Evolutionary conservation across 2,888 invertebrate species (phyloP), one percentile per base, ranked within the genome.

Genomic region (Leptinotarsa tumamoca): DNA sequence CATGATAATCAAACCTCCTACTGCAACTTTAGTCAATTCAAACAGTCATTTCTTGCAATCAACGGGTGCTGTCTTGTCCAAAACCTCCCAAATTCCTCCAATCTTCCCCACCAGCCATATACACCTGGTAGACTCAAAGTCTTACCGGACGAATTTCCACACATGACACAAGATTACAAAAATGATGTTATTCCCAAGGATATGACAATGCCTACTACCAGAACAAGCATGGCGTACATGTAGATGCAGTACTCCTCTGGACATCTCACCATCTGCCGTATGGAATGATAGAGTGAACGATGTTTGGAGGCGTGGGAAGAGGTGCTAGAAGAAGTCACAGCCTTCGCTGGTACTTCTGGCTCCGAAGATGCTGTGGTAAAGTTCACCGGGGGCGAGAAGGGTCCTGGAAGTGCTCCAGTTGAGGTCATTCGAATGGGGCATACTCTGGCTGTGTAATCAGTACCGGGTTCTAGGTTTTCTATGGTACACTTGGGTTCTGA

Each of bases 361-460:
- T 88, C 89, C 67, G 84, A 84, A 74, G 87, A 85, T 80, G 86
- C 81, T 67, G 90, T 92, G 70, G 90, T 89, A 86, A 94, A 91
- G 73, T 91, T 91, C 82, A 92, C 88, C 69, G 91, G 88, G 72
- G 92, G 91, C 80, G 95, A 95, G 89, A 92, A 94, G 78, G 94
- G 92, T 77, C 96, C 94, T 76, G 91, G 88, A 81, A 95, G 90
- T 83, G 91, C 91, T 58, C 91, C 91, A 71, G 89, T 89, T 82
- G 91, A 90, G 73, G 92, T 91, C 71, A 89, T 89, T 68, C 96
- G 92, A 83, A 96, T 92, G 49, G 94, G 93, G 89, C 94, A 94
- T 79, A 96, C 95, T 73, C 96, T 92, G 83, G 94, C 92, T 83
- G 90, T 89, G 89, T 96, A 96, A 86, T 95, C 94, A 73, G 91